Base-by-base conservation (phyloP, 2,888 invertebrate species). In the Dascillus cervinus region DNA sequence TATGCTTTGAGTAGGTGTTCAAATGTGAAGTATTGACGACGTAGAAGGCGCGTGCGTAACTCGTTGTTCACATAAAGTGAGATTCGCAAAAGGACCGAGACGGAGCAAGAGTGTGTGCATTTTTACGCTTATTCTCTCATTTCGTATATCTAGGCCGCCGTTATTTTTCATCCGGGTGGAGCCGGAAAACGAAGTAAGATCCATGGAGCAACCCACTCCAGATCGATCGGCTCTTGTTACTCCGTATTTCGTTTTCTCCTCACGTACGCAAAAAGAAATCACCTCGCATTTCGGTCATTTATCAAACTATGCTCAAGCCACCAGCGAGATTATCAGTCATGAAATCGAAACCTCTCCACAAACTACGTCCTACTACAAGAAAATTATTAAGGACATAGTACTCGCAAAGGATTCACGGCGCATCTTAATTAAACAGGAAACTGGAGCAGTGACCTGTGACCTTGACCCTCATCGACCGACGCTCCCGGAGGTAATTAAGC, bases 111-210 rank as follows among this genome's bases (percentile, higher is more conserved):
- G 48, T 50, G 60, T 58, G 55, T 60, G 60, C 55, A 59, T 54
- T 58, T 60, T 58, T 59, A 54, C 56, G 50, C 50, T 55, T 57
- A 57, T 60, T 58, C 57, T 56, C 56, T 52, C 54, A 52, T 58
- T 51, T 53, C 52, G 50, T 53, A 54, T 50, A 53, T 55, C 52
- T 58, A 52, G 56, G 55, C 51, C 55, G 56, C 43, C 54, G 55
- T 55, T 60, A 60, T 61, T 61, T 61, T 60, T 61, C 60, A 59
- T 61, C 58, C 60, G 62, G 62, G 62, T 60, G 60, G 60, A 61
- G 61, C 54, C 56, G 57, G 56, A 49, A 47, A 46, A 48, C 37
- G 41, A 38, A 34, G 34, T 12, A 4, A 15, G 26, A 34, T 32
- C 34, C 32, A 32, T 31, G 31, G 29, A 31, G 43, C 34, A 36